phyloP scores from a whole-genome alignment of 2,113 vertebrate species.

The Ancistrus triradiatus region DNA sequence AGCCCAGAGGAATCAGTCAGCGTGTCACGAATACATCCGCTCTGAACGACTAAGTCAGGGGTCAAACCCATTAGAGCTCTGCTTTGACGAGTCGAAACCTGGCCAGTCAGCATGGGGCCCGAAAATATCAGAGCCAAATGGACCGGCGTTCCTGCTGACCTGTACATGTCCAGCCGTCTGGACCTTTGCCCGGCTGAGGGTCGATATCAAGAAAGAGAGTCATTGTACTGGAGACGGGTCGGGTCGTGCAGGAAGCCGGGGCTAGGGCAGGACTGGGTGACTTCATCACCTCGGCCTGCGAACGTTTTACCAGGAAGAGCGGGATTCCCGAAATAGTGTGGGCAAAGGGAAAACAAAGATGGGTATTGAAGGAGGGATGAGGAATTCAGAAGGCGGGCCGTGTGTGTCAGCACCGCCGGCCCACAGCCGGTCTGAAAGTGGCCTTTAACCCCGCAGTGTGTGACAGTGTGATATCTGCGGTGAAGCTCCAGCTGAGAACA shows the following conservation, averaged over 20 bases:
- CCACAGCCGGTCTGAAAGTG: constrained; percentile 1
- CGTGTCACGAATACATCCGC: neutral
- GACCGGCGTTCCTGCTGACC: too few species aligned
- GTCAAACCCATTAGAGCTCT: neutral
- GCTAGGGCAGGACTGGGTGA: neutral
- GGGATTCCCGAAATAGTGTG: neutral
- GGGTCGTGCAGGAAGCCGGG: neutral
- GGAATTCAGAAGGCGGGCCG: constrained; percentile 38
- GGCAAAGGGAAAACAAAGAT: neutral
- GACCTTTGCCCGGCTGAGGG: neutral
- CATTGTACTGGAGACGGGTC: neutral
- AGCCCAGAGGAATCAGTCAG: neutral
- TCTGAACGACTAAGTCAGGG: neutral
- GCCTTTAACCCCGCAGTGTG: neutral
- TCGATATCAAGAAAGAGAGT: neutral
- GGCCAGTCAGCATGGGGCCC: neutral
- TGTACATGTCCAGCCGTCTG: neutral
- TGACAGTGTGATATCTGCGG: constrained; percentile 1
- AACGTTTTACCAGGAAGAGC: neutral
- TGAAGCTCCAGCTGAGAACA: constrained; percentile 31
- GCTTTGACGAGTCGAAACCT: neutral
- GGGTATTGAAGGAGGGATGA: neutral
- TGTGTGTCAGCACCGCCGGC: constrained; percentile 30
- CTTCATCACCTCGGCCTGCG: too few species aligned
- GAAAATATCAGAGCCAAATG: neutral